These are phyloP conservation scores for Drosophila anomalata DNA, from an alignment of 2,888 invertebrate species.

Conservation along the genomic window DNA sequence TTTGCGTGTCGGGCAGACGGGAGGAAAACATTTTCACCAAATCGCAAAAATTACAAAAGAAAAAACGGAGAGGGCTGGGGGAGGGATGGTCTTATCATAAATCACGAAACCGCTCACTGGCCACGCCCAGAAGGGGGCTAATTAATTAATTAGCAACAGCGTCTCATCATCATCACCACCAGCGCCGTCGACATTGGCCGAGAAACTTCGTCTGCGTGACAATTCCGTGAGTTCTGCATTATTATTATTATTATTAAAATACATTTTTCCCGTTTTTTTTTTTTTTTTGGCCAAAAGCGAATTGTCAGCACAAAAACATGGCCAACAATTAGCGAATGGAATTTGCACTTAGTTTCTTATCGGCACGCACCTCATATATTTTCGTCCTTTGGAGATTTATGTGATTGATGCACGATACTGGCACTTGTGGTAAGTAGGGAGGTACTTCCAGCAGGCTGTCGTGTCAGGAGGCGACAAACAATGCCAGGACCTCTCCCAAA, in stretches of 20 bases:
- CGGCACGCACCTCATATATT: conserved; percentile 57
- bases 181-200: conserved; percentile 1
- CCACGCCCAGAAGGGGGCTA: conserved; percentile 46
- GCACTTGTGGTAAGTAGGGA: background rate
- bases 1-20: conserved; percentile 52
- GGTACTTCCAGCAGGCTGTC: conserved; percentile 1
- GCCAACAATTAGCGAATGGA: conserved; percentile 66
- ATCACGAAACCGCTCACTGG: conserved; percentile 49
- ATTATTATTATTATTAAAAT: conserved; percentile 11
- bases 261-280: background rate
- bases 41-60: conserved; percentile 34
- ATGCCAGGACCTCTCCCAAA: conserved; percentile 25
- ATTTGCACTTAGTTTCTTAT: conserved; percentile 36
- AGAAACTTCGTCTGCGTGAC: conserved; percentile 55
- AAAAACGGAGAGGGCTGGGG: conserved; percentile 5
- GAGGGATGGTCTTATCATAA: conserved; percentile 49
- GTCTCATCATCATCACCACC: conserved; percentile 34
- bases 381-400: conserved; percentile 53
- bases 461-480: conserved; percentile 66
- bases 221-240: conserved; percentile 45
- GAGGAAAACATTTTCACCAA: conserved; percentile 30
- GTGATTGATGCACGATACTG: conserved; percentile 55
- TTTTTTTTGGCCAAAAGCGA: conserved; percentile 40
- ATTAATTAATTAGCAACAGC: conserved; percentile 72
- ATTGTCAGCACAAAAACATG: conserved; percentile 68